Percentiles rank a stretch among this genome's conserved stretches.
Evolutionary conservation across 2,797 vertebrate species (phyloP).

Genomic region (Salarias fasciatus): DNA sequence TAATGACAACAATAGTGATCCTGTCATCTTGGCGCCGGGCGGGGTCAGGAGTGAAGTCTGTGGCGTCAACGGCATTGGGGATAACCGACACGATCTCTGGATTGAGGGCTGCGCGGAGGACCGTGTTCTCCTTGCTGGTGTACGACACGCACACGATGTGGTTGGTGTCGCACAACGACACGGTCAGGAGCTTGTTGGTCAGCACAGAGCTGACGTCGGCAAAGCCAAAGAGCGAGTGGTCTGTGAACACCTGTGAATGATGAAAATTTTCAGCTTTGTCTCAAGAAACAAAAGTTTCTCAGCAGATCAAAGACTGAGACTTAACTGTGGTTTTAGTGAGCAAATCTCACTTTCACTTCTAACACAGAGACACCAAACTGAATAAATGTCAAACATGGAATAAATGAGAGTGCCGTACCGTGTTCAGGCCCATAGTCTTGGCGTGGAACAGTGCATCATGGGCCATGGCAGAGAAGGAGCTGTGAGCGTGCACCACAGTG

Average conservation of each 20-base stretch:
- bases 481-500: constrained; percentile 94
- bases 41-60: constrained; percentile 94
- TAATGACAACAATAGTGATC: constrained; percentile 93
- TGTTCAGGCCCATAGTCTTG: constrained; percentile 96
- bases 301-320: no score
- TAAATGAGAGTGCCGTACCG: constrained; percentile 64
- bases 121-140: constrained; percentile 98
- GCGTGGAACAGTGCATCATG: constrained; percentile 97
- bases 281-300: no score
- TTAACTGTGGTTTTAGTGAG: no score
- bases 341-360: no score
- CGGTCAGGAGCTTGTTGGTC: constrained; percentile 97
- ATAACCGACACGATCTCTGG: constrained; percentile 97
- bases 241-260: constrained; percentile 91
- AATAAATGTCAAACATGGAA: no score
- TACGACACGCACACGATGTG: constrained; percentile 98
- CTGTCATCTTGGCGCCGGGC: constrained; percentile 77
- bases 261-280: no score
- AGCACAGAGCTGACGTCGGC: constrained; percentile 97
- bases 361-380: no score
- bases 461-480: constrained; percentile 96
- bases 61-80: constrained; percentile 96
- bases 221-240: constrained; percentile 98
- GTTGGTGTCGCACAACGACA: constrained; percentile 94
- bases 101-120: constrained; percentile 90